These are phyloP conservation scores for Spinibarbus caldwelli DNA, from an alignment of 2,797 vertebrate species.

Conservation along the genomic window DNA sequence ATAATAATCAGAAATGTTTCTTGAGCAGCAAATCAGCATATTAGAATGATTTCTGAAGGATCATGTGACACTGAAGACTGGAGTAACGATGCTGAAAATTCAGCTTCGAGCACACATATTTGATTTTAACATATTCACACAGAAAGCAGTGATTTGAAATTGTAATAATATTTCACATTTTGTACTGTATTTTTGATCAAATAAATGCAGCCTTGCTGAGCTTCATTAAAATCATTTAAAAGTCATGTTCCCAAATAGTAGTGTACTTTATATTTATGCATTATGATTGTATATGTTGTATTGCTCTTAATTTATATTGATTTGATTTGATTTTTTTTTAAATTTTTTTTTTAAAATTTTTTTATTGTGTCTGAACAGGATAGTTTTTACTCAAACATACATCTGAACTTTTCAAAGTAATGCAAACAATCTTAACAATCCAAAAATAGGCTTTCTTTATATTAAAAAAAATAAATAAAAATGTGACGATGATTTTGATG, in stretches of 20 bases:
- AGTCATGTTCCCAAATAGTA: too few relatives aligned
- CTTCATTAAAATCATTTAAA: not conserved
- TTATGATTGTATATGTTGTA: too few relatives aligned
- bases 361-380: too few relatives aligned
- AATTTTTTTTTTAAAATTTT: too few relatives aligned
- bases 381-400: too few relatives aligned
- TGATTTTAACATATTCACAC: not conserved
- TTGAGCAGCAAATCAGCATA: not conserved
- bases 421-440: too few relatives aligned
- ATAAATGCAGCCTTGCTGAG: not conserved
- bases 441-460: too few relatives aligned
- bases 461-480: too few relatives aligned
- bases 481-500: too few relatives aligned
- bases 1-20: not conserved
- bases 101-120: rapidly evolving
- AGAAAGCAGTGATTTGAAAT: not conserved
- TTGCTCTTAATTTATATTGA: too few relatives aligned
- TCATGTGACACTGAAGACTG: not conserved
- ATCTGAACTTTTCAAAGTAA: too few relatives aligned
- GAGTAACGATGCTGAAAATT: not conserved
- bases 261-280: not conserved
- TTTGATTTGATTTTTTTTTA: too few relatives aligned
- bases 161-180: not conserved
- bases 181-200: not conserved
- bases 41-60: not conserved